Evolutionary conservation across 2,888 invertebrate genomes (phyloP), one percentile per base, ranked within the genome.

Genomic region (Dascillus cervinus): DNA sequence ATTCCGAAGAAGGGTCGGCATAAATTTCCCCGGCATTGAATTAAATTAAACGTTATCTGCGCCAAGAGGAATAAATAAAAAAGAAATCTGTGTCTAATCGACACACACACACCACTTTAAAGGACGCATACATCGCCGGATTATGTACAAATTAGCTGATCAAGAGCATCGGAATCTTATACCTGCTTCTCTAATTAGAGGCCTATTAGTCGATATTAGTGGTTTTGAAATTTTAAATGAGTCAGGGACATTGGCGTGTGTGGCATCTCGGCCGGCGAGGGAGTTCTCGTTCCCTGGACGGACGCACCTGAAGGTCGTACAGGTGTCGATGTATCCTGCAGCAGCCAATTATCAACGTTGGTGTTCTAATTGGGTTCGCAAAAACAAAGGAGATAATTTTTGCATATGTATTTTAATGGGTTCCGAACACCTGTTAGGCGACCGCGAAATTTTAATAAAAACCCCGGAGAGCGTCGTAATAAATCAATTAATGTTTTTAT

Each of bases 181-280:
- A 58, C 58, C 58, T 58, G 56, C 39, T 43, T 46, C n/a, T n/a
- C 58, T 57, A 58, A 58, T 58, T 58, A 60, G 57, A 46, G 53
- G 50, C 47, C 55, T 55, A 60, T 60, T 60, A 58, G 57, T 56
- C 39, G 51, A 53, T 55, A 53, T 56, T 56, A 52, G 52, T 52
- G 55, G 55, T 52, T 39, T 49, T 48, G 46, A 52, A 51, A 44
- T 43, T 39, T 35, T 37, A 40, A 43, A 49, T 51, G 53, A 52
- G 44, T 53, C 52, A 17, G 17, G 17, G 17, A 17, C 4, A 17
- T 17, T 17, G 8, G 8, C 8, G 4, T 17, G 17, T 6, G 4
- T 17, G 8, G 4, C 5, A 17, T 8, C 17, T 6, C 17, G 11
- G 25, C 31, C 17, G n/a, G n/a, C n/a, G 30, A 10, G 25, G 19